Evolutionary conservation across 2,888 invertebrate genomes (phyloP).

Genomic region (Merodon equestris): DNA sequence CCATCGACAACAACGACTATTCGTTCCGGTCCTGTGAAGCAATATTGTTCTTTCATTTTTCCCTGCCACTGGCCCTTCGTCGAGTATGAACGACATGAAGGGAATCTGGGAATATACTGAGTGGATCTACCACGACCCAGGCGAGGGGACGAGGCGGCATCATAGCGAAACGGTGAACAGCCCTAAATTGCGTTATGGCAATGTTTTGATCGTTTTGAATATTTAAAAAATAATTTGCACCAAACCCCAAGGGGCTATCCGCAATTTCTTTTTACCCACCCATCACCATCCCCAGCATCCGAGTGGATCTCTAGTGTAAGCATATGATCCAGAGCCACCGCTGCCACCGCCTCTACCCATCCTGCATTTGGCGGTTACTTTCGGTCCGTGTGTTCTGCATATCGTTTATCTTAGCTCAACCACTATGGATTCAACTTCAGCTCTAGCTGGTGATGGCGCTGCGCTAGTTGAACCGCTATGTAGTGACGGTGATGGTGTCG

Average conservation of each 20-base stretch:
- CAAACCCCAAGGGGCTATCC: constrained; percentile 66
- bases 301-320: constrained; percentile 4
- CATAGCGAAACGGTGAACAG: constrained; percentile 64
- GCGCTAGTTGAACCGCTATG: constrained; percentile 35
- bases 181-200: constrained; percentile 69
- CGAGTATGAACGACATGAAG: constrained; percentile 5
- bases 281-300: too few relatives aligned
- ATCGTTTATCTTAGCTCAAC: constrained; percentile 57
- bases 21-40: constrained; percentile 35
- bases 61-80: constrained; percentile 32
- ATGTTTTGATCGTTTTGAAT: constrained; percentile 71
- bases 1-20: too few relatives aligned
- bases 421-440: constrained; percentile 9
- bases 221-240: constrained; percentile 71
- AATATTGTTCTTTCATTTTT: constrained; percentile 61
- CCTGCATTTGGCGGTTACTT: constrained; percentile 57
- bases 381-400: constrained; percentile 59
- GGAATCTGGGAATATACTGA: constrained; percentile 20
- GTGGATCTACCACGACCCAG: neutral
- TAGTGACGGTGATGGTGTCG: constrained; percentile 47
- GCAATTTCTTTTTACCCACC: constrained; percentile 60
- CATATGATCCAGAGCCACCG: constrained; percentile 14
- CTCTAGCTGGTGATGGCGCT: constrained; percentile 7
- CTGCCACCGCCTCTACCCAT: neutral
- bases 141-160: constrained; percentile 25